These are phyloP conservation scores for Strigamia transsilvanica DNA, from an alignment of 2,888 invertebrate genomes.

Conservation along the genomic window DNA sequence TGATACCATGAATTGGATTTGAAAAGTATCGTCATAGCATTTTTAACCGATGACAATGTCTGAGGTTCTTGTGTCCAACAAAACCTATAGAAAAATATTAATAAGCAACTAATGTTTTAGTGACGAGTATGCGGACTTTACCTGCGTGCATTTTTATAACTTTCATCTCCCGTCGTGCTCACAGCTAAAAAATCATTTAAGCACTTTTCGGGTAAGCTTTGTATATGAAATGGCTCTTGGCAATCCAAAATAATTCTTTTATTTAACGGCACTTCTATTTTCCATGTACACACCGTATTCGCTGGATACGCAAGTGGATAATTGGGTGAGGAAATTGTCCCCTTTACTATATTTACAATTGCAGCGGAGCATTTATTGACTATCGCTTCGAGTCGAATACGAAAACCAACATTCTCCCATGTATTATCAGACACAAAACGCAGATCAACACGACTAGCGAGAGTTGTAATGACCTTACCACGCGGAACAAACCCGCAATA, in stretches of 20 bases:
- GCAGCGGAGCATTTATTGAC: conserved; percentile 35
- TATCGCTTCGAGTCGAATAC: conserved; percentile 52
- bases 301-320: conserved; percentile 53
- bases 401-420: conserved; percentile 53
- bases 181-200: conserved; percentile 50
- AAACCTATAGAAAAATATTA: background rate
- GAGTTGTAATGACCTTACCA: background rate
- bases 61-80: conserved; percentile 44
- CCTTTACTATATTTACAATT: conserved; percentile 19
- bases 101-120: background rate
- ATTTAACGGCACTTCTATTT: conserved; percentile 50
- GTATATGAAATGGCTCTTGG: conserved; percentile 49
- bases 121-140: background rate
- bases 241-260: conserved; percentile 37
- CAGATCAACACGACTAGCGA: conserved; percentile 23
- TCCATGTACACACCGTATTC: conserved; percentile 55
- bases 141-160: conserved; percentile 44
- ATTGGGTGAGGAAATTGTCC: conserved; percentile 53
- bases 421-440: conserved; percentile 54
- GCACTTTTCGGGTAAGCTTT: conserved; percentile 1
- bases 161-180: conserved; percentile 46
- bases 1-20: conserved; percentile 48
- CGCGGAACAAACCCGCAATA: conserved; percentile 20
- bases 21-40: conserved; percentile 45
- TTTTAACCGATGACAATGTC: conserved; percentile 26